Percentiles rank a stretch among this genome's conserved stretches.
phyloP scores from a whole-genome alignment of 2,888 invertebrate species.

The Microdon myrmicae region DNA sequence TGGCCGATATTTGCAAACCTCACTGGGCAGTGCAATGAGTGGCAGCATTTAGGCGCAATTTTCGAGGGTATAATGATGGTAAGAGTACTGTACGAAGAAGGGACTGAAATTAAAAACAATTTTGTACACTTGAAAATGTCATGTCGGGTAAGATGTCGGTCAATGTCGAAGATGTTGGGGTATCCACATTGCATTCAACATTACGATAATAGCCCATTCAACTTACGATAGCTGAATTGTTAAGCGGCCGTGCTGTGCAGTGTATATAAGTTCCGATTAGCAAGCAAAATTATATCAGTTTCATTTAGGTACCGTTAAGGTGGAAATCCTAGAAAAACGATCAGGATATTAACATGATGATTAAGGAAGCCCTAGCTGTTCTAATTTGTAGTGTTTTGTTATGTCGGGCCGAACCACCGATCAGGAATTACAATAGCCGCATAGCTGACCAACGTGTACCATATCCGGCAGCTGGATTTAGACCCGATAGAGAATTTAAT shows the following conservation, averaged over 20 bases:
- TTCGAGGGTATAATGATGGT: too few relatives aligned
- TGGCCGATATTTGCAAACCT: too few relatives aligned
- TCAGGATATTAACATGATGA: conserved; percentile 37
- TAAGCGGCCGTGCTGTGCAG: conserved; percentile 18
- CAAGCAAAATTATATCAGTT: conserved; percentile 48
- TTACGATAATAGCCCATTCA: conserved; percentile 29
- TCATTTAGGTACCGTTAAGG: conserved; percentile 33
- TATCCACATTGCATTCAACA: conserved; percentile 21
- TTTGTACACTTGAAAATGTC: conserved; percentile 47
- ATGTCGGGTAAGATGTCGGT: conserved; percentile 48
- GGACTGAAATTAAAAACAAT: conserved; percentile 42
- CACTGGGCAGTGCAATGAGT: too few relatives aligned
- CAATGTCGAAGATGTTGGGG: conserved; percentile 38
- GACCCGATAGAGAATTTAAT: conserved; percentile 29
- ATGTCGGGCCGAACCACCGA: conserved; percentile 29
- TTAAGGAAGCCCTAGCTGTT: conserved; percentile 24
- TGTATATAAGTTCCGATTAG: conserved; percentile 51
- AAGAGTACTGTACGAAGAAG: conserved; percentile 9
- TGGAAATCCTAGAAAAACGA: conserved; percentile 33
- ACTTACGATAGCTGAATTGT: conserved; percentile 44
- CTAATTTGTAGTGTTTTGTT: conserved; percentile 20
- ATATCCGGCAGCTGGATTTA: conserved; percentile 37
- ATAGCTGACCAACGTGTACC: conserved; percentile 11
- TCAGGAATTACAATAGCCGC: conserved; percentile 29
- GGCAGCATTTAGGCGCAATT: too few relatives aligned